Evolutionary conservation across 2,113 vertebrate genomes (phyloP), one percentile per base, ranked within the genome.

Genomic region (Hypomesus transpacificus): DNA sequence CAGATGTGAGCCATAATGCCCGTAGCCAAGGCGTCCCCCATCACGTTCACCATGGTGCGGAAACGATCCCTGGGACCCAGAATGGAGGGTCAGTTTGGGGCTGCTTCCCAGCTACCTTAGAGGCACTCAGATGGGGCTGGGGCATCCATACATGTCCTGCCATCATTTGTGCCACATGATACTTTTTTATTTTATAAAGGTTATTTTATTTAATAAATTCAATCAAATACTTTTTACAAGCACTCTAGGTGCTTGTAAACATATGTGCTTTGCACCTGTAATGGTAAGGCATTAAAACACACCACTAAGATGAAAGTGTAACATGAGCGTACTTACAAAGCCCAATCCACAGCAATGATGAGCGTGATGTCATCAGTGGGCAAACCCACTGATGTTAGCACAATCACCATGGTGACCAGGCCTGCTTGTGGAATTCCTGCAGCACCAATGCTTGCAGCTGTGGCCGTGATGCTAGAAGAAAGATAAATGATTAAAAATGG

Each of bases 1-100:
- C 95, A 99, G 87, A 98, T 89, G 69, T 98, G 97, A 70, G 96
- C 96, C 95, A 99, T 98, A 82, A 99, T 98, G 24, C 96, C 97
- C 0, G 96, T 95, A 2, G 96, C 96, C 81, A 99, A 86, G 0
- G 96, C 96, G 0, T 98, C 97, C 0, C 96, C 97, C 90, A 99
- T 92, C 69, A 99, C 97, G 0, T 99, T 99, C 77, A 99, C 96
- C 97, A 98, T 99, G 53, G 97, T 98, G 83, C 97, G 93, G 86
- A 99, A 98, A 72, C 96, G 93, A 91, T 99, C 97, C 86, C 97
- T 99, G 79, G 56, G 58, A 78, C 75, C 78, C 1, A 64, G 79
- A 75, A 1, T 53, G 6, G 7, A 34, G 8, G 16, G 22, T 70
- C 14, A 58, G 24, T 17, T 52, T n/a, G n/a, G 46, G 16, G 20